phyloP scores from a whole-genome alignment of 2,888 invertebrate species.

The Apantesis nais region DNA sequence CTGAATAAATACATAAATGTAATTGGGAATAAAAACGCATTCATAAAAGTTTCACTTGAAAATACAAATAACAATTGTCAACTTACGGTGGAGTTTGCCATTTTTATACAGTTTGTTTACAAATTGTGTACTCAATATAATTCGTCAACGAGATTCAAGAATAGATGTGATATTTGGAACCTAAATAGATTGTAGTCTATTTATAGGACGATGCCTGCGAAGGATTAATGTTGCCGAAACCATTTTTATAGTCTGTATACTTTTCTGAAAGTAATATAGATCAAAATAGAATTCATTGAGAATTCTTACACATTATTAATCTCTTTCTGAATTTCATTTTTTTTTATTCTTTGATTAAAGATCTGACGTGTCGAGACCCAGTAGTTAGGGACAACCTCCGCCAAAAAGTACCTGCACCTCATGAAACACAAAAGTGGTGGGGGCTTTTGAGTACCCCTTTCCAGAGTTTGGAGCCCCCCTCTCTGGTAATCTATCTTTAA shows the following conservation, averaged over 20 bases:
- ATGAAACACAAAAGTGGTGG: too few relatives aligned
- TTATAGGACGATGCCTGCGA: background rate
- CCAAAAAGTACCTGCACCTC: background rate
- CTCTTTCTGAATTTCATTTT: background rate
- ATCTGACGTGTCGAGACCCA: background rate
- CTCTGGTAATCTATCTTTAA: background rate
- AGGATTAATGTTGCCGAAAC: background rate
- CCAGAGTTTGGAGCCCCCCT: background rate
- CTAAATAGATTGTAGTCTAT: background rate
- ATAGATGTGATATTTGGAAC: background rate
- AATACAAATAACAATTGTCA: background rate
- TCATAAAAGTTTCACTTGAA: background rate
- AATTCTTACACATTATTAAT: background rate
- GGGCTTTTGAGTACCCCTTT: background rate
- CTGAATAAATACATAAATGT: slow-evolving; percentile 7
- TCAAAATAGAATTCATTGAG: background rate
- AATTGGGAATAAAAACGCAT: background rate
- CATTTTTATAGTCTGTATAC: background rate
- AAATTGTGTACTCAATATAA: background rate
- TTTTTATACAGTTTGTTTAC: background rate
- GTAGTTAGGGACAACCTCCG: background rate
- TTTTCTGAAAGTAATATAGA: background rate
- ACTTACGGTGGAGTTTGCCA: background rate
- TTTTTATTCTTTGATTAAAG: background rate
- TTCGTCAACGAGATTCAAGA: background rate